Conservation (phyloP, 2,888 invertebrate species). For the Hypsopygia costalis region DNA sequence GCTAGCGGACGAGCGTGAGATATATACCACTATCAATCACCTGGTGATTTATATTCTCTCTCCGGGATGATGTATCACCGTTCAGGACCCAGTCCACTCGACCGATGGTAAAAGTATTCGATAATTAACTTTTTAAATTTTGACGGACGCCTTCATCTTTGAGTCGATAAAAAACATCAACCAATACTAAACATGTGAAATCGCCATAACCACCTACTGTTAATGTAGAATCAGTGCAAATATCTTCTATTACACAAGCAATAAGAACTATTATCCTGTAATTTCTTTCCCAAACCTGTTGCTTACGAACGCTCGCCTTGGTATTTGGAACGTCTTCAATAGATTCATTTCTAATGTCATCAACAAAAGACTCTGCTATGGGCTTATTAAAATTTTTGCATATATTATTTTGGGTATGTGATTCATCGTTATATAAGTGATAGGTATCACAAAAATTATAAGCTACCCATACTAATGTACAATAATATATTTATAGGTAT, state of each 20-base stretch:
- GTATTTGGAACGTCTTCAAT: conserved; percentile 30
- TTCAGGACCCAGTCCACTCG: conserved; percentile 40
- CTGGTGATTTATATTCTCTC: conserved; percentile 72
- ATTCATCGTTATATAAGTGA: conserved; percentile 22
- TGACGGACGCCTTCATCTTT: conserved; percentile 70
- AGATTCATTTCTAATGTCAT: conserved; percentile 39
- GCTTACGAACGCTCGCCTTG: conserved; percentile 26
- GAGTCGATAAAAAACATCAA: conserved; percentile 26
- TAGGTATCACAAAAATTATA: conserved; percentile 19
- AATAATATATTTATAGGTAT: conserved; percentile 5
- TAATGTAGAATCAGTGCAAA: conserved; percentile 18
- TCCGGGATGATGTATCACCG: conserved; percentile 71
- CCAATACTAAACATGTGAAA: conserved; percentile 21
- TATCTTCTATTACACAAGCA: conserved; percentile 15
- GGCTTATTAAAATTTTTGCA: conserved; percentile 41
- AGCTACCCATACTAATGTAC: conserved; percentile 7
- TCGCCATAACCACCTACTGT: conserved; percentile 15
- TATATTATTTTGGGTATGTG: conserved; percentile 27
- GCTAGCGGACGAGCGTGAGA: conserved; percentile 72
- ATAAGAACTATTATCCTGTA: conserved; percentile 16
- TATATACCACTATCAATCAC: conserved; percentile 76
- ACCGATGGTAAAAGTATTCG: conserved; percentile 63
- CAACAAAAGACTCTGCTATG: conserved; percentile 39
- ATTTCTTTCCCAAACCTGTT: conserved; percentile 30
- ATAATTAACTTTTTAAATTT: conserved; percentile 79